A percentile compares a stretch with the other conserved stretches of the same genome.
Evolutionary conservation across 2,888 invertebrate species (phyloP).

Genomic region (Xestoiulus laeticollis): DNA sequence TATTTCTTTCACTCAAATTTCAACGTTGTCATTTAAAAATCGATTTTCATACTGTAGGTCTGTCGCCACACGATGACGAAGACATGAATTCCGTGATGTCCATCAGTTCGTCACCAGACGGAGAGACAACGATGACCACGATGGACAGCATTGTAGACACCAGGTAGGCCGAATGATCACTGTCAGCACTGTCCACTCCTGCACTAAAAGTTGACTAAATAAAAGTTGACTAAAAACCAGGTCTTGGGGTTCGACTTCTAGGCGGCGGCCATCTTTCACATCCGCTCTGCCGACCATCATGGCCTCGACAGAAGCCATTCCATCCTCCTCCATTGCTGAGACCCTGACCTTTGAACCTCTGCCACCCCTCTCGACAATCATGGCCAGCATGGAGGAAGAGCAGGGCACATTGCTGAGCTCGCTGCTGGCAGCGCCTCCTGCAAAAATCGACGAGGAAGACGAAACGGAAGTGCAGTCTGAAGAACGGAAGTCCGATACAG

Average conservation of each 20-base stretch:
- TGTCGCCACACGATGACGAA: constrained; percentile 36
- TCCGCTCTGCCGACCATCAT: constrained; percentile 50
- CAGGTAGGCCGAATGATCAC: not conserved
- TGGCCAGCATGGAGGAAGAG: constrained; percentile 27
- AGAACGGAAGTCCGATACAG: not conserved
- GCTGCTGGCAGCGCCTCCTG: not conserved
- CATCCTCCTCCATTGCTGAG: not conserved
- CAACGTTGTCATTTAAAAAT: no score
- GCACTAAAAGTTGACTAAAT: constrained; percentile 19
- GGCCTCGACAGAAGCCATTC: constrained; percentile 45
- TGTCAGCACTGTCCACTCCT: no score
- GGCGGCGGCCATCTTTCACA: constrained; percentile 52
- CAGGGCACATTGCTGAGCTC: not conserved
- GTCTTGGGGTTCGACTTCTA: constrained; percentile 32
- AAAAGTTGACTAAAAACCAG: not conserved
- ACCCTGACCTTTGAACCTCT: constrained; percentile 20
- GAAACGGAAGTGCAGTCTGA: constrained; percentile 20
- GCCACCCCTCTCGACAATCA: constrained; percentile 39
- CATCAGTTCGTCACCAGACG: constrained; percentile 54
- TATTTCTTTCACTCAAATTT: no score
- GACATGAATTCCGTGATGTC: constrained; percentile 54
- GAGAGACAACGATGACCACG: constrained; percentile 46
- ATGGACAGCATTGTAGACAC: constrained; percentile 46
- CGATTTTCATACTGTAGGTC: no score
- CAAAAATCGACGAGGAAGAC: not conserved